Base-by-base conservation (phyloP, 2,888 invertebrate species). In the Hydrotaea cyrtoneurina region DNA sequence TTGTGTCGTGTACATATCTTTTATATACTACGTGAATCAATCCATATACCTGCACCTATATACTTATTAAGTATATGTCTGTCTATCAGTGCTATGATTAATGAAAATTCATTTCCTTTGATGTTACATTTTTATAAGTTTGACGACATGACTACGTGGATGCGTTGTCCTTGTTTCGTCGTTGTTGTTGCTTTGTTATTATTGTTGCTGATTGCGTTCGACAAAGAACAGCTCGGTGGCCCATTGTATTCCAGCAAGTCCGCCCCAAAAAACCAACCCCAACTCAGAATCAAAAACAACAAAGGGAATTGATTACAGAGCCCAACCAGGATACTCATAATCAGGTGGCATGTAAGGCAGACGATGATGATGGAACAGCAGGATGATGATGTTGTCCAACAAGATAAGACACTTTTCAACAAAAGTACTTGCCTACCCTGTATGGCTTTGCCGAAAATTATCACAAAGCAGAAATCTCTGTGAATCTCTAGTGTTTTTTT, bases 21-120 rank as follows among this genome's bases (percentile, higher is more conserved):
- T 3, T 19, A 64, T 23, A 66, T 77, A 36, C 31, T 31, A 31
- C 31, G 7, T 31, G 7, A 4, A 31, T 31, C n/a, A 64, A 13
- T 59, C 17, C 43, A 64, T 64, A 75, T 19, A 1, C 36, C 55
- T 36, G n/a, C 23, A 31, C 55, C 3, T 55, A 39, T 78, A 46
- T 19, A 73, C 78, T 21, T 50, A 43, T 53, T 26, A 57, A n/a
- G 31, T 79, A 64, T n/a, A 53, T 53, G 39, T 50, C 73, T 19
- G 59, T 59, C 23, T 59, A 59, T 23, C 21, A 74, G 62, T 72
- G 87, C 87, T 86, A 86, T 81, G 88, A 88, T 89, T 89, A 90
- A 90, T 89, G 90, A 89, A 90, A 91, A 90, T 86, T 89, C 88
- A 91, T 91, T 91, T 90, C 89, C 91, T 90, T 90, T 90, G 90